phyloP scores from a whole-genome alignment of 2,888 invertebrate species.

The Lapara coniferarum region DNA sequence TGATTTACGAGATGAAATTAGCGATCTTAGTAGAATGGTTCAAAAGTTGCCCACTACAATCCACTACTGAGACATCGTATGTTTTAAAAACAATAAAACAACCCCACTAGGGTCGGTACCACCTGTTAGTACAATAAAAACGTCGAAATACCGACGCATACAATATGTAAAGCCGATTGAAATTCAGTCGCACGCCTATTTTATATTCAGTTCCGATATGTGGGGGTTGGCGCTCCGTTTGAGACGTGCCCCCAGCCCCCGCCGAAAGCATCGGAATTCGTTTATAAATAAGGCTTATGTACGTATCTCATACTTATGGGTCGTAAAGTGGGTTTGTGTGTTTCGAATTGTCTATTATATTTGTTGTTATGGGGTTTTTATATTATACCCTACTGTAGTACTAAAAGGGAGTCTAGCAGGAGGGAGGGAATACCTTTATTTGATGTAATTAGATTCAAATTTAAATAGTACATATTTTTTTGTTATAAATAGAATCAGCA shows the following conservation, averaged over 20 bases:
- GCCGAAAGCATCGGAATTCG: conserved; percentile 21
- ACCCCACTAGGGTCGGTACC: background rate
- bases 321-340: conserved; percentile 13
- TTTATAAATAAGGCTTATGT: conserved; percentile 22
- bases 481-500: too few species aligned
- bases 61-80: too few species aligned
- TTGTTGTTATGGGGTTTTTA: background rate
- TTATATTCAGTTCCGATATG: conserved; percentile 37
- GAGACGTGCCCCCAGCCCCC: conserved; percentile 14
- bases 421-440: too few species aligned
- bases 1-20: too few species aligned
- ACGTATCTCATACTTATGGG: conserved; percentile 7
- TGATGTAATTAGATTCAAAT: too few species aligned
- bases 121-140: conserved; percentile 25
- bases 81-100: too few species aligned
- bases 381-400: background rate
- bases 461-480: too few species aligned
- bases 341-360: background rate
- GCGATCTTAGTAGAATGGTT: too few species aligned
- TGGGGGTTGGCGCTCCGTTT: conserved; percentile 23
- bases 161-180: conserved; percentile 28
- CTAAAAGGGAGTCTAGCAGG: too few species aligned
- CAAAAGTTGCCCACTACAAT: too few species aligned
- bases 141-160: conserved; percentile 25
- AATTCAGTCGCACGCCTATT: conserved; percentile 32